A percentile compares a stretch with the other conserved stretches of the same genome.
Evolutionary conservation across 2,797 vertebrate species (phyloP).

Genomic region (Neosilurus hyrtlii): DNA sequence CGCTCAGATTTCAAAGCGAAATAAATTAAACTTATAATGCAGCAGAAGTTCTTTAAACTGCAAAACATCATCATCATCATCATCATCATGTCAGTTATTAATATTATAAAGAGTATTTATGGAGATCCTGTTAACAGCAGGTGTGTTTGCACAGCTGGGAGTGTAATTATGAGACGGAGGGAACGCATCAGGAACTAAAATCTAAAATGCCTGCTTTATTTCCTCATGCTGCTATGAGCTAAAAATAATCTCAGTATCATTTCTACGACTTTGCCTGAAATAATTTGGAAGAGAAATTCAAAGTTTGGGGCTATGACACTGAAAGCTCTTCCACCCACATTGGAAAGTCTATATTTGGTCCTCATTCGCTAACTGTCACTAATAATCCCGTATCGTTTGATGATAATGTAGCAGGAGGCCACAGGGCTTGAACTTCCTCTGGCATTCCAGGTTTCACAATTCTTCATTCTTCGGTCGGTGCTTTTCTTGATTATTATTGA

Average conservation of each 20-base stretch:
- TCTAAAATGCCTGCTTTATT: not conserved
- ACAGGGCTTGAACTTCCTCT: too few relatives aligned
- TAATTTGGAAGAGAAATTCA: too few relatives aligned
- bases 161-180: not conserved
- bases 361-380: too few relatives aligned
- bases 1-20: not conserved
- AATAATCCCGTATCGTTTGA: too few relatives aligned
- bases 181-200: not conserved
- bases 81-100: not conserved
- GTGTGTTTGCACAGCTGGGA: slow-evolving; percentile 2
- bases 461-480: too few relatives aligned
- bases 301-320: too few relatives aligned
- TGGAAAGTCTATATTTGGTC: too few relatives aligned
- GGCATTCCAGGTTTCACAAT: too few relatives aligned
- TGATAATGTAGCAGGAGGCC: too few relatives aligned
- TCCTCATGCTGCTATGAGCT: not conserved
- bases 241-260: not conserved
- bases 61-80: not conserved
- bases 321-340: too few relatives aligned
- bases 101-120: not conserved
- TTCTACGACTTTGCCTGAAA: not conserved
- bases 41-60: not conserved
- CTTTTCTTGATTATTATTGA: too few relatives aligned
- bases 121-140: not conserved
- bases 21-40: not conserved